phyloP scores from a whole-genome alignment of 2,888 invertebrate genomes.

The Xylota segnis region DNA sequence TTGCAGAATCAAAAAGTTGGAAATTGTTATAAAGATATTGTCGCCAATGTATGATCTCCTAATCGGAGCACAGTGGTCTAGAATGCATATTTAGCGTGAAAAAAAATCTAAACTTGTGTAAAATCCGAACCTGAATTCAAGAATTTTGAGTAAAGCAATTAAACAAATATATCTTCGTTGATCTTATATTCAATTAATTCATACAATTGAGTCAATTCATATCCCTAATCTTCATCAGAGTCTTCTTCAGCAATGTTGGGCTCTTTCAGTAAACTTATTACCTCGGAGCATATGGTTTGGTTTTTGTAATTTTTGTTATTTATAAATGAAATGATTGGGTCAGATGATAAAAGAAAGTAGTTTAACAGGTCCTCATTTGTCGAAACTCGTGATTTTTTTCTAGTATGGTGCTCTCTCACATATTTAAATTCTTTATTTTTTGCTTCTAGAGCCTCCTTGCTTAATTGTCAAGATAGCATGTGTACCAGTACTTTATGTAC shows the following conservation, averaged over 20 bases:
- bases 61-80: constrained; percentile 3
- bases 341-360: constrained; percentile 4
- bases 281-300: constrained; percentile 2
- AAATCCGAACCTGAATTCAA: neutral
- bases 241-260: constrained; percentile 3
- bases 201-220: neutral
- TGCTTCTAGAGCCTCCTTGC: neutral
- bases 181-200: neutral
- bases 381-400: too few species aligned
- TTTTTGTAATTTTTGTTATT: too few species aligned
- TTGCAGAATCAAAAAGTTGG: too few species aligned
- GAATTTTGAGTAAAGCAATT: neutral
- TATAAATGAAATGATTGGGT: constrained; percentile 2
- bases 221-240: constrained; percentile 7
- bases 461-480: neutral
- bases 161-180: neutral
- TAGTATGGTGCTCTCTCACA: too few species aligned
- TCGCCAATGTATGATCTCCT: too few species aligned
- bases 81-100: neutral
- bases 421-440: neutral
- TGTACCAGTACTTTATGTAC: constrained; percentile 6
- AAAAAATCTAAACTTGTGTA: neutral
- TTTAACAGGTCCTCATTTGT: constrained; percentile 4
- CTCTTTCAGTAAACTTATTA: constrained; percentile 7
- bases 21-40: too few species aligned